Evolutionary conservation across 2,888 invertebrate species (phyloP).

Genomic region (Pimpla rufipes): DNA sequence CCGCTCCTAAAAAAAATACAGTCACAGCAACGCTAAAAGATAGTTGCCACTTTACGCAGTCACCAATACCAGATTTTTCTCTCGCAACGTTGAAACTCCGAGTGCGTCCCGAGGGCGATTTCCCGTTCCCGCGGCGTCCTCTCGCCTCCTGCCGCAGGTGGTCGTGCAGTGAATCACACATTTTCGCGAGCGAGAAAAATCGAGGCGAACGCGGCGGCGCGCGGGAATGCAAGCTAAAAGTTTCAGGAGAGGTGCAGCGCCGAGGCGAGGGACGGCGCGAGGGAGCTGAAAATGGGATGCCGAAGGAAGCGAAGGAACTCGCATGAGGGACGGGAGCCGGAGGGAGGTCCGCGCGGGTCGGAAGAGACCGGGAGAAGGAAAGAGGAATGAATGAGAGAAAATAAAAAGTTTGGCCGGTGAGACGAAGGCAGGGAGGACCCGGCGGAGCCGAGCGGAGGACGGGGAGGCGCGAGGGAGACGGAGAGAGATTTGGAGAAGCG

Average conservation of each 20-base stretch:
- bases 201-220: slow-evolving; percentile 61
- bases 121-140: slow-evolving; percentile 62
- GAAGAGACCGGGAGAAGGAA: slow-evolving; percentile 21
- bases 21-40: no score
- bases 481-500: slow-evolving; percentile 80
- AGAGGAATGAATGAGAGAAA: slow-evolving; percentile 69
- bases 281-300: slow-evolving; percentile 28
- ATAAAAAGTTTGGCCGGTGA: slow-evolving; percentile 66
- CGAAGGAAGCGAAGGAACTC: slow-evolving; percentile 38
- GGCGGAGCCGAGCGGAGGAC: slow-evolving; percentile 42
- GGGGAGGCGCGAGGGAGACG: slow-evolving; percentile 66
- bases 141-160: slow-evolving; percentile 50
- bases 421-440: slow-evolving; percentile 61
- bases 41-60: no score
- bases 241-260: slow-evolving; percentile 51
- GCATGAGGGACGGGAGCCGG: slow-evolving; percentile 49
- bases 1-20: no score
- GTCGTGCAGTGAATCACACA: slow-evolving; percentile 76
- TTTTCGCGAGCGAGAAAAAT: slow-evolving; percentile 70
- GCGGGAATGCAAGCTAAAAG: slow-evolving; percentile 54
- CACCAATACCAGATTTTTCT: no score
- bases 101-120: slow-evolving; percentile 36
- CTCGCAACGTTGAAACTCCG: slow-evolving; percentile 31
- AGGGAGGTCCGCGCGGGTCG: slow-evolving; percentile 66
- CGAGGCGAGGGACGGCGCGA: slow-evolving; percentile 7